Evolutionary conservation across 2,113 vertebrate genomes (phyloP).

Genomic region (Phyllostomus discolor): DNA sequence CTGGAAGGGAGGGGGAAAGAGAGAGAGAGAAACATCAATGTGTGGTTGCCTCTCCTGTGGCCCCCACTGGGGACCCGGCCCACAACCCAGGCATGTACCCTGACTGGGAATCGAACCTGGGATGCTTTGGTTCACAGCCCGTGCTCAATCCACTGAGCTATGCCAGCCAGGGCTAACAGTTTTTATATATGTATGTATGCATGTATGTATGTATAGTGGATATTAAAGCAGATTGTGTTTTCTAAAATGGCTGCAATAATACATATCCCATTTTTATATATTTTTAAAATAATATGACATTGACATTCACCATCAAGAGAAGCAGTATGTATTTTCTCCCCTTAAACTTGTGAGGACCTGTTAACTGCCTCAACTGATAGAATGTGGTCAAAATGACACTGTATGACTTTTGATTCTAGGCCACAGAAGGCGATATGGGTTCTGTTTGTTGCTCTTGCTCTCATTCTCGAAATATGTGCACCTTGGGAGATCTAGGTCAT

Average conservation of each 20-base stretch:
- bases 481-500: background rate
- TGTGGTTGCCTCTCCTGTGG: no score
- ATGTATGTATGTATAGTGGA: background rate
- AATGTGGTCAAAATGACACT: background rate
- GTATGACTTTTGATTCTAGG: background rate
- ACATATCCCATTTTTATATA: background rate
- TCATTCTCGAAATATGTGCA: background rate
- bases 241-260: background rate
- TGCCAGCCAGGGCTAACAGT: background rate
- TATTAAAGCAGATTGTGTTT: background rate
- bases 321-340: background rate
- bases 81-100: no score
- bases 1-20: no score
- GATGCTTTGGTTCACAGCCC: no score
- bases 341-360: background rate
- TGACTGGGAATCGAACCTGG: no score
- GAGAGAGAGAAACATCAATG: no score
- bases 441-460: background rate
- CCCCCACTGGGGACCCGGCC: no score
- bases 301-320: background rate
- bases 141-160: no score
- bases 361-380: background rate
- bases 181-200: background rate
- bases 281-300: background rate
- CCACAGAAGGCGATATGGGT: background rate